These are phyloP conservation scores for Macaria notata DNA, from an alignment of 2,888 invertebrate genomes.

Conservation along the genomic window DNA sequence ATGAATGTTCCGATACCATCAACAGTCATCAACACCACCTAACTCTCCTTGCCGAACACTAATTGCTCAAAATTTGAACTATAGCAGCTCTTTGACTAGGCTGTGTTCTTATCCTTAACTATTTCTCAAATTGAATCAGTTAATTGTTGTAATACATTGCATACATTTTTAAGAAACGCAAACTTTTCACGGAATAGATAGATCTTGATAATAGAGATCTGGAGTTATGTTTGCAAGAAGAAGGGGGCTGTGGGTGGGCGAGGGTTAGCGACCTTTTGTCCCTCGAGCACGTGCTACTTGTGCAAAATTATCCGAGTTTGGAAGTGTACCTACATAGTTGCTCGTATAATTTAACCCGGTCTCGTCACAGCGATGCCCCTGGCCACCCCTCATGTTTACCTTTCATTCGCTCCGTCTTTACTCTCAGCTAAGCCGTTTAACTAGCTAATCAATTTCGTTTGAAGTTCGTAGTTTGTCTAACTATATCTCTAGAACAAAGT, in stretches of 20 bases:
- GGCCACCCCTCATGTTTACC: conserved; percentile 47
- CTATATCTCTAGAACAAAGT: background rate
- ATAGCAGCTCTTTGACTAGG: no score
- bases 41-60: no score
- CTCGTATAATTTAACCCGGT: conserved; percentile 32
- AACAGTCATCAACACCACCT: no score
- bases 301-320: conserved; percentile 38
- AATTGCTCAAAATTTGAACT: no score
- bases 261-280: conserved; percentile 47
- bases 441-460: conserved; percentile 33
- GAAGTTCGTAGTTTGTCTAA: conserved; percentile 21
- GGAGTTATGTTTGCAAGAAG: conserved; percentile 38
- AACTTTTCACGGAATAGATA: conserved; percentile 3
- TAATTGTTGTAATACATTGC: no score
- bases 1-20: no score
- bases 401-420: conserved; percentile 48
- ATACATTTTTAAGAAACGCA: no score
- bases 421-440: conserved; percentile 28
- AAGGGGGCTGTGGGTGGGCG: conserved; percentile 43
- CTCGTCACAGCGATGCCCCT: conserved; percentile 29
- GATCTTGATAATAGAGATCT: conserved; percentile 29
- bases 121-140: no score
- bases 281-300: conserved; percentile 49
- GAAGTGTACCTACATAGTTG: conserved; percentile 24
- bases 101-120: no score